Conservation (phyloP, 2,888 invertebrate species). For the Macrophya alboannulata region DNA sequence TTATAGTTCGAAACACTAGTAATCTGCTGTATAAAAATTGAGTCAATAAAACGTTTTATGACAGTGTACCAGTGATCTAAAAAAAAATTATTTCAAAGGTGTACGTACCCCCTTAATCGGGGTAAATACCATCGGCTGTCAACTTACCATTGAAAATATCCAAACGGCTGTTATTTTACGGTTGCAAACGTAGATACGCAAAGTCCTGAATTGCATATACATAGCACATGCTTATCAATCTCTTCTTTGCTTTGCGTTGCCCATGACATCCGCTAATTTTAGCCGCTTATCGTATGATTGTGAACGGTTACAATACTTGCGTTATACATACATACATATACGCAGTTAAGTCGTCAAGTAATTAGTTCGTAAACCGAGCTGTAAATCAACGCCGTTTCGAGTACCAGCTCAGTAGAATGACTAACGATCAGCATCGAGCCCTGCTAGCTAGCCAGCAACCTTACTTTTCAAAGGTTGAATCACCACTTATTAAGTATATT, state of each 20-base stretch:
- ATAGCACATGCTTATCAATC: not conserved
- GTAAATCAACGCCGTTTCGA: constrained; percentile 30
- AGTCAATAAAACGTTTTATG: too few relatives aligned
- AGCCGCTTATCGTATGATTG: constrained; percentile 16
- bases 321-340: too few relatives aligned
- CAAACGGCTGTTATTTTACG: not conserved
- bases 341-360: constrained; percentile 8
- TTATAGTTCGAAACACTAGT: too few relatives aligned
- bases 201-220: not conserved
- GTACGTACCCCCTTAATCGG: too few relatives aligned
- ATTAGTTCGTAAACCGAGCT: constrained; percentile 2
- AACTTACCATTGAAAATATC: not conserved
- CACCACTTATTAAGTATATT: not conserved
- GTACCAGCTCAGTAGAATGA: constrained; percentile 15
- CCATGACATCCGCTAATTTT: constrained; percentile 8
- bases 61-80: too few relatives aligned
- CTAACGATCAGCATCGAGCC: not conserved
- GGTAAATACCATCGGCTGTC: too few relatives aligned
- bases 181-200: not conserved
- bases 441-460: not conserved
- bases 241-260: not conserved
- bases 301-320: not conserved
- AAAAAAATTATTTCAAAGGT: too few relatives aligned
- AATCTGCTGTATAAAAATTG: too few relatives aligned
- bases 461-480: constrained; percentile 22